Base-by-base conservation (phyloP, 2,888 invertebrate genomes). In the Napeogenes sylphis region DNA sequence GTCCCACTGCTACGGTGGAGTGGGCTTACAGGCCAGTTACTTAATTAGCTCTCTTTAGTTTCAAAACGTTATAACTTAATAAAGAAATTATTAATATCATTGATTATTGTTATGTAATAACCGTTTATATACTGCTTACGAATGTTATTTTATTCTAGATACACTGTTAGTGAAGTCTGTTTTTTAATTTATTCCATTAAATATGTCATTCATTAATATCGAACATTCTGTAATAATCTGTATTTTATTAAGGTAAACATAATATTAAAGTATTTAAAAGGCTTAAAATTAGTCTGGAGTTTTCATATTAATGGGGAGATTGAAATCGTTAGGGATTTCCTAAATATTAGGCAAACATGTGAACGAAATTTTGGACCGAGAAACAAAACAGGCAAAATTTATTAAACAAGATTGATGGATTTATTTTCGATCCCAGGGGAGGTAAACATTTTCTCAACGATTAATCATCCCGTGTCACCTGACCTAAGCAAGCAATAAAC, bases 401-500 rank as follows among this genome's bases (percentile, higher is more conserved):
- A 65, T 68, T 67, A 69, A 63, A 66, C 63, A 68, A 71, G 73
- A 73, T 73, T 72, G 71, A 73, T 73, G 71, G 68, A 68, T 69
- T 67, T 70, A 71, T 72, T 73, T 71, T 73, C 71, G 65, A 71
- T 68, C 67, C 69, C 68, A 58, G 64, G 66, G 63, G 46, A 63
- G 42, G 69, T 66, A 68, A 70, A 70, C 66, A 70, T 69, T 68
- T 66, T 68, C 66, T 55, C 59, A 38, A 47, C 70, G 64, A 76
- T 77, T 74, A 75, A 75, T 77, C 75, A 75, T 70, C 59, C 65
- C 62, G 65, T 70, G 72, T 74, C 72, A 71, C 73, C 72, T 73
- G 69, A 62, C 72, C 74, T 74, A 71, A 73, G 72, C 70, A 76
- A 76, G 71, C 74, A 73, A 70, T 72, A 72, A 71, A 68, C 70